Percentiles rank a stretch among this genome's conserved stretches.
Evolutionary conservation across 2,797 vertebrate species (phyloP).

Genomic region (Leptodactylus fallax): DNA sequence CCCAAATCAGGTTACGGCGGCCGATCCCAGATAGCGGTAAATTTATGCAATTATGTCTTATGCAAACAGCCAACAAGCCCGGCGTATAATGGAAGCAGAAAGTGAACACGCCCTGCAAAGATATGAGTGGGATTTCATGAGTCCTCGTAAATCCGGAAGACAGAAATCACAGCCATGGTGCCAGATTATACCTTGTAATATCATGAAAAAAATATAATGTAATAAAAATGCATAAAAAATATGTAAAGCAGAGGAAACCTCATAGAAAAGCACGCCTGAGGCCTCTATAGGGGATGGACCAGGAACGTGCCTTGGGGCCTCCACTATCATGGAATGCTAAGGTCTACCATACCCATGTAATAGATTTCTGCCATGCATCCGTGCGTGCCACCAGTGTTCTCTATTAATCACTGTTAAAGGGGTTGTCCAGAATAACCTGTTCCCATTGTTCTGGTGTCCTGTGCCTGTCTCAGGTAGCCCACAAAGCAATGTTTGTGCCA

Average conservation of each 20-base stretch:
- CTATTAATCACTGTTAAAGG: no score
- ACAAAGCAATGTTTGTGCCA: no score
- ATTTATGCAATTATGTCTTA: background rate
- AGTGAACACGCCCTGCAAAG: background rate
- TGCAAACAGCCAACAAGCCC: constrained; percentile 10
- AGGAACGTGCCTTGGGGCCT: no score
- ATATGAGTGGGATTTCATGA: background rate
- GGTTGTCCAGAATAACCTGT: no score
- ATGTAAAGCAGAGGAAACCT: background rate
- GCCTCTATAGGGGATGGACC: background rate
- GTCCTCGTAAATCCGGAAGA: no score
- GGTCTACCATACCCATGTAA: no score
- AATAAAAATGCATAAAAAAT: background rate
- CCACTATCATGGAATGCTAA: no score
- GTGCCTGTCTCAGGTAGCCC: no score
- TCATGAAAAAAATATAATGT: background rate
- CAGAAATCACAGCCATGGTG: background rate
- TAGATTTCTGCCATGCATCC: no score
- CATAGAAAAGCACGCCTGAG: background rate
- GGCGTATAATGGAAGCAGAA: background rate
- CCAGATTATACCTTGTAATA: background rate
- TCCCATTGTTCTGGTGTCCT: no score
- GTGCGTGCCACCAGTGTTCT: no score
- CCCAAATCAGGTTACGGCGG: constrained; percentile 41
- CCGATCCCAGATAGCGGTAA: constrained; percentile 17